Conservation (phyloP, 2,113 vertebrate genomes). For the Spilogale gracilis region DNA sequence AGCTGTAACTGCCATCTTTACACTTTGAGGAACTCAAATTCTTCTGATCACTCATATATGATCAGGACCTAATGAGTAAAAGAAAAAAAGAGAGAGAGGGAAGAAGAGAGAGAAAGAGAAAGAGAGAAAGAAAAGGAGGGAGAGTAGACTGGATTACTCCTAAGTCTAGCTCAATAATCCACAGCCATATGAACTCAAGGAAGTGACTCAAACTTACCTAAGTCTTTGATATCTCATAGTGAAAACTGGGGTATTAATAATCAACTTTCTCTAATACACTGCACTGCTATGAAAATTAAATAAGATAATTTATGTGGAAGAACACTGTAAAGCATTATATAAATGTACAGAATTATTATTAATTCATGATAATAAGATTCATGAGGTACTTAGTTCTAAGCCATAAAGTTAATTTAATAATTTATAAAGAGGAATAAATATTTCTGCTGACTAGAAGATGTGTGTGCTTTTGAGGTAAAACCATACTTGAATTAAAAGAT, state of each 20-base stretch:
- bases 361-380: conserved; percentile 79
- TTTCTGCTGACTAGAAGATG: conserved; percentile 64
- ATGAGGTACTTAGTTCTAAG: conserved; percentile 72
- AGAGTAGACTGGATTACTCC: neutral
- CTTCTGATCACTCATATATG: neutral
- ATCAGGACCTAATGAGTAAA: neutral
- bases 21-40: neutral
- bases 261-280: conserved; percentile 39
- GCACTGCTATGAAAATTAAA: conserved; percentile 58
- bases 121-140: too few species aligned
- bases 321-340: conserved; percentile 70
- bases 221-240: conserved; percentile 17
- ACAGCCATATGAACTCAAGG: conserved; percentile 5
- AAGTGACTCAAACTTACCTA: neutral
- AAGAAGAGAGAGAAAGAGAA: too few species aligned
- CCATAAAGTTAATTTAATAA: conserved; percentile 78
- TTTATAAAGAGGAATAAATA: conserved; percentile 77
- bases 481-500: conserved; percentile 56
- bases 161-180: neutral
- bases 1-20: neutral
- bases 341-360: conserved; percentile 68
- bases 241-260: conserved; percentile 54
- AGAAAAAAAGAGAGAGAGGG: neutral
- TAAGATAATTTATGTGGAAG: conserved; percentile 68
- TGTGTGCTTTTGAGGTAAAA: conserved; percentile 55